phyloP scores from a whole-genome alignment of 2,888 invertebrate species.

The Aphidoletes aphidimyza region DNA sequence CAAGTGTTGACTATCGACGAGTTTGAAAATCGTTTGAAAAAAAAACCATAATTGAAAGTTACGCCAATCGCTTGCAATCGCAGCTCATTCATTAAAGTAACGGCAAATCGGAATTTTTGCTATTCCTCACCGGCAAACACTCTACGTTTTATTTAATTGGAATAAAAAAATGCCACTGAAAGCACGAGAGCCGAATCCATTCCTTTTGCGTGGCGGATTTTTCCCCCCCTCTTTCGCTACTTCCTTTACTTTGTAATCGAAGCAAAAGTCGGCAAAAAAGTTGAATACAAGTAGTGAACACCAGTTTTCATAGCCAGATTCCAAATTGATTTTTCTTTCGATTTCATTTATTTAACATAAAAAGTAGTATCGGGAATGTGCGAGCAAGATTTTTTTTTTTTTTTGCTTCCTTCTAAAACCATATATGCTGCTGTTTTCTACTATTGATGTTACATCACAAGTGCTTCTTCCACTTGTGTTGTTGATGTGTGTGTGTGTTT shows the following conservation, averaged over 20 bases:
- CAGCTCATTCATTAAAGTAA: conserved; percentile 21
- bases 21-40: neutral
- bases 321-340: conserved; percentile 35
- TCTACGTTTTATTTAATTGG: neutral
- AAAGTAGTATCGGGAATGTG: neutral
- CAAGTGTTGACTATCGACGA: no score
- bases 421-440: conserved; percentile 26
- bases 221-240: neutral
- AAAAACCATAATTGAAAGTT: neutral
- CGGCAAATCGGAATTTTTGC: conserved; percentile 18
- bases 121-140: neutral
- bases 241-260: neutral
- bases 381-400: neutral
- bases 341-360: neutral
- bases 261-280: neutral
- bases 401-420: neutral
- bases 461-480: no score
- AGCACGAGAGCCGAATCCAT: neutral
- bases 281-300: neutral
- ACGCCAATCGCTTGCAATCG: neutral
- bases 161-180: neutral
- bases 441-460: neutral
- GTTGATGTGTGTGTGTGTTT: neutral
- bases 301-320: neutral
- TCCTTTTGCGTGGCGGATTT: neutral